These are phyloP conservation scores for Bilobella aurantiaca DNA, from an alignment of 1,140 invertebrate species.

Conservation along the genomic window DNA sequence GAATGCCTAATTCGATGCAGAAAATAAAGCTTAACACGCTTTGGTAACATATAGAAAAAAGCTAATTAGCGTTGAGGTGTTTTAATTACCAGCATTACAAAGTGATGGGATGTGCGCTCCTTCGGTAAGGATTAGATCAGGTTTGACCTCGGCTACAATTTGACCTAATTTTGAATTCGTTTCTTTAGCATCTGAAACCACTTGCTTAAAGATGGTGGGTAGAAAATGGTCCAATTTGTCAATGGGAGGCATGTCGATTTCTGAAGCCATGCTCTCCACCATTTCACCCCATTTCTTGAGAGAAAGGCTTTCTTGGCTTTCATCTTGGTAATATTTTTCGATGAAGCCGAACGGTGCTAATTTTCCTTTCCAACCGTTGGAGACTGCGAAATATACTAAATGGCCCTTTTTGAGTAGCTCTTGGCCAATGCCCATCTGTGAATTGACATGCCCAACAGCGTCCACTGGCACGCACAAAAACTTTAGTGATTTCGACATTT, in stretches of 20 bases:
- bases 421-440: background rate
- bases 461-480: background rate
- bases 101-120: background rate
- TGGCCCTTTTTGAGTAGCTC: background rate
- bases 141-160: too few species aligned
- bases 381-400: background rate
- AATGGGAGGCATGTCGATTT: background rate
- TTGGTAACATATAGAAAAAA: too few species aligned
- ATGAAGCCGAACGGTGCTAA: background rate
- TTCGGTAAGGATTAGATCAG: background rate
- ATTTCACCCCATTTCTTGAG: background rate
- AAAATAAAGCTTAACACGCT: too few species aligned
- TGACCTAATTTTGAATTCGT: too few species aligned
- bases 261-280: background rate
- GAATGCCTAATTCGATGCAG: background rate
- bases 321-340: background rate
- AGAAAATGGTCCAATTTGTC: background rate
- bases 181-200: background rate
- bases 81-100: background rate
- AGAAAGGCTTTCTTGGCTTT: background rate
- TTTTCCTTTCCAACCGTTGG: constrained; percentile 3
- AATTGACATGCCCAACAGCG: background rate
- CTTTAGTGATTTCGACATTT: background rate
- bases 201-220: background rate
- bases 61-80: background rate